Evolutionary conservation across 2,888 invertebrate genomes (phyloP).

Genomic region (Monochamus alternatus): DNA sequence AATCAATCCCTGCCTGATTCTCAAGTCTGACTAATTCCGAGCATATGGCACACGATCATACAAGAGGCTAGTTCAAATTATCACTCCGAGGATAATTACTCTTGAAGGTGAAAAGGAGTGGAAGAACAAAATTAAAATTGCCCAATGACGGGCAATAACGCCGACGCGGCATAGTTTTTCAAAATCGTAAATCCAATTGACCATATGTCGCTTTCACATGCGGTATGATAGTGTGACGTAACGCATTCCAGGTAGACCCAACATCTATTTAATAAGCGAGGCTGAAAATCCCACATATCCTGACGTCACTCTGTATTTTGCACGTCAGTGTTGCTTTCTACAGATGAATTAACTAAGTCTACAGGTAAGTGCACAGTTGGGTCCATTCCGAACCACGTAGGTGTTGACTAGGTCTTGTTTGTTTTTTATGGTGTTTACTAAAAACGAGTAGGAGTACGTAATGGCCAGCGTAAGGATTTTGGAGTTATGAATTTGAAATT

Average conservation of each 20-base stretch:
- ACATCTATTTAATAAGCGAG: conserved; percentile 42
- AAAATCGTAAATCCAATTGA: conserved; percentile 20
- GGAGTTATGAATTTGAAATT: conserved; percentile 11
- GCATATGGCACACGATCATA: too few relatives aligned
- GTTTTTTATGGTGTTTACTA: conserved; percentile 11
- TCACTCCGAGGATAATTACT: not conserved
- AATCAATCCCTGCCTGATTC: too few relatives aligned
- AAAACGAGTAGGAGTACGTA: conserved; percentile 13
- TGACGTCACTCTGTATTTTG: conserved; percentile 37
- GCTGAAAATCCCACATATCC: conserved; percentile 42
- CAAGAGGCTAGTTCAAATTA: not conserved
- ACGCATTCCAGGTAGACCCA: conserved; percentile 33
- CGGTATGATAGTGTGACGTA: conserved; percentile 29
- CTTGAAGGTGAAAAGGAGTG: not conserved
- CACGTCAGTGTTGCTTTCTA: conserved; percentile 32
- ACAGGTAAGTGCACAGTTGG: conserved; percentile 18
- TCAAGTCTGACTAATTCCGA: too few relatives aligned
- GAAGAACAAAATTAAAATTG: conserved; percentile 6
- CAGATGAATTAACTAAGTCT: conserved; percentile 16
- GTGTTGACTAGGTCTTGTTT: conserved; percentile 35
- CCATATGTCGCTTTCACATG: conserved; percentile 33
- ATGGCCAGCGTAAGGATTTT: conserved; percentile 9
- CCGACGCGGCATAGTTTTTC: conserved; percentile 19
- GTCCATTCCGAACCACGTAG: conserved; percentile 25
- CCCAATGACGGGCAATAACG: conserved; percentile 10